Evolutionary conservation across 2,113 vertebrate species (phyloP).

Genomic region (Vulpes ferrilata): DNA sequence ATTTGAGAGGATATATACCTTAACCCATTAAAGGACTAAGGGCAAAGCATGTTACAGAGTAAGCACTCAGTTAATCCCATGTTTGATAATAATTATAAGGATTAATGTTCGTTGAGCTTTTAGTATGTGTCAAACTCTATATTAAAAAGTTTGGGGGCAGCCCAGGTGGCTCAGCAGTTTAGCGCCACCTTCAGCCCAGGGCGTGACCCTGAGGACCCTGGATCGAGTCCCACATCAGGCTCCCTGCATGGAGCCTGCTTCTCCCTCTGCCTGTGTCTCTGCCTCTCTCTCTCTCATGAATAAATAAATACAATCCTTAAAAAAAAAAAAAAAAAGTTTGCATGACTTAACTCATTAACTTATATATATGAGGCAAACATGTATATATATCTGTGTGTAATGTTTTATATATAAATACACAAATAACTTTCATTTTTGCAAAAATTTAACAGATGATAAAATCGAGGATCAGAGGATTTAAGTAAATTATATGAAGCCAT

Average conservation of each 20-base stretch:
- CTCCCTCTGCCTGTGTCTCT: too few relatives aligned
- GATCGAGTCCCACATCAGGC: too few relatives aligned
- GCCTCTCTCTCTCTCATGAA: too few relatives aligned
- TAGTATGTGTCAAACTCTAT: background rate
- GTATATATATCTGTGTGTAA: too few relatives aligned
- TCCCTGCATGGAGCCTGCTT: too few relatives aligned
- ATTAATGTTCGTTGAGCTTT: background rate
- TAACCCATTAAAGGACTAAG: background rate
- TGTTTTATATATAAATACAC: background rate
- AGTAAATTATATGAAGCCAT: background rate
- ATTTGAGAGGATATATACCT: background rate
- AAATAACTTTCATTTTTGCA: background rate
- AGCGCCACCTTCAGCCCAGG: too few relatives aligned
- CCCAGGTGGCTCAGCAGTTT: too few relatives aligned
- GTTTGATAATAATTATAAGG: background rate
- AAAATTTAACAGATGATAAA: background rate
- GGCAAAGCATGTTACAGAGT: background rate
- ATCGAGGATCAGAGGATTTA: background rate
- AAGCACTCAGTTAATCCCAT: background rate
- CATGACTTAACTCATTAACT: background rate
- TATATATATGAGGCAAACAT: too few relatives aligned
- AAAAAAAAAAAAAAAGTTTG: background rate
- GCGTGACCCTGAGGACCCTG: too few relatives aligned
- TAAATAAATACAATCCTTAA: too few relatives aligned
- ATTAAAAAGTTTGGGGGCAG: background rate